These are phyloP conservation scores for Rhingia campestris DNA, from an alignment of 2,888 invertebrate species.

Conservation along the genomic window DNA sequence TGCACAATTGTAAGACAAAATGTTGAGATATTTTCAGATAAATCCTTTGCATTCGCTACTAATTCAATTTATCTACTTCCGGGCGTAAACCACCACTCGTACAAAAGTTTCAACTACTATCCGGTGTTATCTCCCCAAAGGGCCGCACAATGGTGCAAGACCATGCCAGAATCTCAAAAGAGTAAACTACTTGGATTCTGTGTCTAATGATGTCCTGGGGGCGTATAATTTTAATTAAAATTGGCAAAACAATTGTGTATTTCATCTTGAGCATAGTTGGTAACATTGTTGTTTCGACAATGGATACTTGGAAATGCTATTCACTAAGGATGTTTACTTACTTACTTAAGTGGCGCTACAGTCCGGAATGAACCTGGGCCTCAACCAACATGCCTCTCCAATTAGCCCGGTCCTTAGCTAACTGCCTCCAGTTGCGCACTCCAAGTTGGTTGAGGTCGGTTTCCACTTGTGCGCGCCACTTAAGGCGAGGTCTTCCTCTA, in stretches of 20 bases:
- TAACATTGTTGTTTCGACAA: neutral
- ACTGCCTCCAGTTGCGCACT: no score
- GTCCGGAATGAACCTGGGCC: no score
- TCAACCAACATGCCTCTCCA: no score
- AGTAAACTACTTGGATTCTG: constrained; percentile 8
- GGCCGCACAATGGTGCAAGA: neutral
- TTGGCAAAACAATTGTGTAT: constrained; percentile 35
- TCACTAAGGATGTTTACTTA: neutral
- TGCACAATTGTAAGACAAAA: neutral
- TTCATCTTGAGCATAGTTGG: neutral
- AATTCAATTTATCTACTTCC: constrained; percentile 10
- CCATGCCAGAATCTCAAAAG: neutral
- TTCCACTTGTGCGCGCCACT: no score
- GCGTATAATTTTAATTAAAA: constrained; percentile 64
- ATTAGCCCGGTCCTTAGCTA: no score
- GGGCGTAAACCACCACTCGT: neutral
- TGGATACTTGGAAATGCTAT: neutral
- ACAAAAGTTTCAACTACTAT: neutral
- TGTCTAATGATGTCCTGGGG: constrained; percentile 42
- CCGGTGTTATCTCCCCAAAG: neutral
- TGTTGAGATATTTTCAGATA: neutral
- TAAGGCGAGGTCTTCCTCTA: no score
- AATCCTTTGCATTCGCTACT: neutral
- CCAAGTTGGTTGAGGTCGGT: no score
- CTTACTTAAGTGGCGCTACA: no score